Conservation (phyloP, 1,140 invertebrate species). For the Neodiprion virginianus region DNA sequence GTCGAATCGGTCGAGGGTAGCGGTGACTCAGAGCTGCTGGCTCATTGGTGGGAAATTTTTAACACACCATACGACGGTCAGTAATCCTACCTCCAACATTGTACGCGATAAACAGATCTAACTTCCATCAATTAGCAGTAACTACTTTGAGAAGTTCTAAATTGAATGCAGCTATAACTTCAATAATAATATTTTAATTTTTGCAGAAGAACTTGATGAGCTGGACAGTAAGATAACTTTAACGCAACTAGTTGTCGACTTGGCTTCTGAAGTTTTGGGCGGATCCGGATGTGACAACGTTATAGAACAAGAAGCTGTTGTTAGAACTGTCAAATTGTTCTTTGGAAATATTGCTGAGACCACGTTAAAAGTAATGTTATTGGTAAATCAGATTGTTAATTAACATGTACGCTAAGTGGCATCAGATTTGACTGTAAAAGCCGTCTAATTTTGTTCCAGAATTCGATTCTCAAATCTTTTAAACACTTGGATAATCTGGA, state of each 20-base stretch:
- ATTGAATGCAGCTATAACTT: background rate
- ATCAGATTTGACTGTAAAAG: background rate
- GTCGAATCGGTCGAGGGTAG: conserved; percentile 49
- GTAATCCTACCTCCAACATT: background rate
- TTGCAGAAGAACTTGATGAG: conserved; percentile 53
- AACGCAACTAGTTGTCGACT: conserved; percentile 48
- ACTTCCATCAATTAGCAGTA: no score
- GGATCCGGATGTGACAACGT: conserved; percentile 50
- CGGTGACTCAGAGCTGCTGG: conserved; percentile 47
- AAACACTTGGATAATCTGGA: conserved; percentile 27
- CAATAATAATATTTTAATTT: conserved; percentile 12
- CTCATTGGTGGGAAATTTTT: conserved; percentile 50
- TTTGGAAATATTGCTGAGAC: conserved; percentile 51
- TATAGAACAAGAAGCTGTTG: conserved; percentile 51
- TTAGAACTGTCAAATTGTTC: conserved; percentile 51
- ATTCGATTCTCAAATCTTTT: conserved; percentile 30
- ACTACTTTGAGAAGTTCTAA: no score
- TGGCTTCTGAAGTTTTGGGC: conserved; percentile 51
- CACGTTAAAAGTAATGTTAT: conserved; percentile 42
- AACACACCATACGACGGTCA: conserved; percentile 51
- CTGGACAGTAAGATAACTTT: conserved; percentile 50
- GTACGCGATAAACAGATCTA: no score
- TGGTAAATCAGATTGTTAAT: background rate
- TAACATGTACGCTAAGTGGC: background rate
- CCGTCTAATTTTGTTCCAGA: conserved; percentile 30